These are phyloP conservation scores for Diloba caeruleocephala DNA, from an alignment of 2,888 invertebrate genomes.

Conservation along the genomic window DNA sequence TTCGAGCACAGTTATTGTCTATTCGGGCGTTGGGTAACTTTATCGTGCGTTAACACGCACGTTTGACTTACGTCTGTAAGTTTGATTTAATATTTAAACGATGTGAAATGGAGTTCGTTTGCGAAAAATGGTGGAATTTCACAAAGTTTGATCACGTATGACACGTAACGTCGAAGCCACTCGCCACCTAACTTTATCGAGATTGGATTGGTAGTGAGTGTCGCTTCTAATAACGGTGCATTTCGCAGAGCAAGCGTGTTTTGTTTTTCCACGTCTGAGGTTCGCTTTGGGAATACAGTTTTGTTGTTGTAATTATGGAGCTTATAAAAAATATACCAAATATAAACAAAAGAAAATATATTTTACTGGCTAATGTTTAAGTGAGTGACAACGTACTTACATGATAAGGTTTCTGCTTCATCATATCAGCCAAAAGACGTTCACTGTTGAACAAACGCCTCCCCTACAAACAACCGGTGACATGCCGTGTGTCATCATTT, in stretches of 20 bases:
- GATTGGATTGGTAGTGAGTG: constrained; percentile 59
- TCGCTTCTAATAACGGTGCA: constrained; percentile 53
- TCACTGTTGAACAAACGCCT: too few relatives aligned
- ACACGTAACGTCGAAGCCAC: constrained; percentile 55
- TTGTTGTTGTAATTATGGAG: not conserved
- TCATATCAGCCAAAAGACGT: too few relatives aligned
- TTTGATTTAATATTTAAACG: constrained; percentile 55
- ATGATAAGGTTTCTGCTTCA: too few relatives aligned
- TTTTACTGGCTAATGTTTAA: too few relatives aligned
- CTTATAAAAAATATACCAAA: not conserved
- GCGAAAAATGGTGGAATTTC: constrained; percentile 22
- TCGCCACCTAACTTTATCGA: constrained; percentile 53
- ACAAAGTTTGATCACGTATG: constrained; percentile 57
- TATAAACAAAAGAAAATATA: too few relatives aligned
- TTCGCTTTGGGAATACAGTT: constrained; percentile 1
- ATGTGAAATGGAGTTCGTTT: constrained; percentile 39
- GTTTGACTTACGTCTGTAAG: constrained; percentile 38
- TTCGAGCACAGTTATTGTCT: constrained; percentile 46
- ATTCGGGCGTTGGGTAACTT: constrained; percentile 24
- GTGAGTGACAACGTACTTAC: too few relatives aligned
- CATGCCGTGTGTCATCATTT: too few relatives aligned
- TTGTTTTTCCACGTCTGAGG: constrained; percentile 36
- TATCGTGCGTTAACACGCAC: constrained; percentile 42
- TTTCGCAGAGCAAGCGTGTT: constrained; percentile 42
- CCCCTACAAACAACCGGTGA: too few relatives aligned